Evolutionary conservation across 2,888 invertebrate genomes (phyloP).

Genomic region (Andrena praecox): DNA sequence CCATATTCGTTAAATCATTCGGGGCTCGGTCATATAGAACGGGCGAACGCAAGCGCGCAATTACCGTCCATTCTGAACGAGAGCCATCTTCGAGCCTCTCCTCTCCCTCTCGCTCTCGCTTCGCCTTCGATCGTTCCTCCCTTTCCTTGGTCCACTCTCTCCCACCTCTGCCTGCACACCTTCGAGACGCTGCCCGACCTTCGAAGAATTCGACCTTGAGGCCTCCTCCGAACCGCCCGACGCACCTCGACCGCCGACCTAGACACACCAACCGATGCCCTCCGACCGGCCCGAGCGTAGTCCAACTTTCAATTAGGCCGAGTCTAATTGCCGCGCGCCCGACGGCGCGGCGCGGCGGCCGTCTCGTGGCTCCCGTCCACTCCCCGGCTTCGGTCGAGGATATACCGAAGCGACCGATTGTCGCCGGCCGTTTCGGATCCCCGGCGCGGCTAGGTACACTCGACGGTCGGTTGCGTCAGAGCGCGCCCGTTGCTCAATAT

Average conservation of each 20-base stretch:
- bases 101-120: slow-evolving; percentile 1
- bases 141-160: slow-evolving; percentile 33
- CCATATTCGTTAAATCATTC: slow-evolving; percentile 73
- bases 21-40: slow-evolving; percentile 68
- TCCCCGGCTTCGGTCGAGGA: slow-evolving; percentile 1
- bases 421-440: neutral
- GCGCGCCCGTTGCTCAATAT: slow-evolving; percentile 22
- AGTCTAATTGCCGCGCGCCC: slow-evolving; percentile 22
- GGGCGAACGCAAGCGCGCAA: slow-evolving; percentile 65
- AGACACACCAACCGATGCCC: slow-evolving; percentile 31
- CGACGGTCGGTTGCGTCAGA: slow-evolving; percentile 45
- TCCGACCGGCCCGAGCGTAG: slow-evolving; percentile 16
- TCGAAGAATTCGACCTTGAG: slow-evolving; percentile 68
- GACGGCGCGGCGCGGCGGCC: neutral
- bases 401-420: neutral
- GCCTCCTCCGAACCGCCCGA: slow-evolving; percentile 9
- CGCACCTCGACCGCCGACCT: slow-evolving; percentile 43
- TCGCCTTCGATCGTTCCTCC: slow-evolving; percentile 29
- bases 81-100: slow-evolving; percentile 36
- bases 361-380: neutral
- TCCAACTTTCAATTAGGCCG: slow-evolving; percentile 35
- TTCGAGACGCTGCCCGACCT: slow-evolving; percentile 56
- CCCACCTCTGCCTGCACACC: slow-evolving; percentile 38
- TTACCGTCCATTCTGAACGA: slow-evolving; percentile 69
- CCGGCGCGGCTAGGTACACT: slow-evolving; percentile 1